Base-by-base conservation (phyloP, 2,113 vertebrate species). In the Hydrolagus affinis region DNA sequence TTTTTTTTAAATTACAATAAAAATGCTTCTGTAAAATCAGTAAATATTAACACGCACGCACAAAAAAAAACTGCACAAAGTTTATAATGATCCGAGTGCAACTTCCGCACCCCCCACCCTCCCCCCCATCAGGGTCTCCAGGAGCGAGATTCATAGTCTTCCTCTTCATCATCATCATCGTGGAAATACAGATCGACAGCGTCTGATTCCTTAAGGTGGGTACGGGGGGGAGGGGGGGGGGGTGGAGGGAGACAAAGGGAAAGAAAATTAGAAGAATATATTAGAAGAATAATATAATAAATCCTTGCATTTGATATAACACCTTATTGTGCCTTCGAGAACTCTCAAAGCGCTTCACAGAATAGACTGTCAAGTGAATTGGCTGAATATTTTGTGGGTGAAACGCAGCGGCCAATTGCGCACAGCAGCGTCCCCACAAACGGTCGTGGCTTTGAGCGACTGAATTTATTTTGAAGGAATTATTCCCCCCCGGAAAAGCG, bases 121-220 rank as follows among this genome's bases (percentile, higher is more conserved):
- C n/a, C n/a, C n/a, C n/a, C 70, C 23, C 87, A 94, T 97, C 95
- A 99, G 95, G 97, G 96, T 90, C 98, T 94, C 97, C 97, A 99
- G 8, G 96, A 98, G 88, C 97, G 96, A 88, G 96, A 97, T 88
- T 98, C 96, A 75, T 96, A 94, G 68, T 99, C 97, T 86, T 99
- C 97, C 8, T 99, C 97, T 0, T 98, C 97, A 0, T 98, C 97
- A 0, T 99, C 97, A 17, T 99, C 97, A 87, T 99, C 96, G 59
- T 95, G 95, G 86, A 96, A 93, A 92, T 97, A 93, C 89, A 95
- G 94, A 88, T 94, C 94, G 70, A 96, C 93, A 86, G 95, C 94
- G 80, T 93, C 94, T 56, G 95, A 94, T 90, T 97, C 96, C 97
- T 98, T 88, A 14, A 23, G 23, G 28, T 30, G 25, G 25, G 17